A percentile compares a stretch with the other conserved stretches of the same genome.
Evolutionary conservation across 92 coral and sea anemone genomes (phyloP).

Genomic region (Micromussa lordhowensis): DNA sequence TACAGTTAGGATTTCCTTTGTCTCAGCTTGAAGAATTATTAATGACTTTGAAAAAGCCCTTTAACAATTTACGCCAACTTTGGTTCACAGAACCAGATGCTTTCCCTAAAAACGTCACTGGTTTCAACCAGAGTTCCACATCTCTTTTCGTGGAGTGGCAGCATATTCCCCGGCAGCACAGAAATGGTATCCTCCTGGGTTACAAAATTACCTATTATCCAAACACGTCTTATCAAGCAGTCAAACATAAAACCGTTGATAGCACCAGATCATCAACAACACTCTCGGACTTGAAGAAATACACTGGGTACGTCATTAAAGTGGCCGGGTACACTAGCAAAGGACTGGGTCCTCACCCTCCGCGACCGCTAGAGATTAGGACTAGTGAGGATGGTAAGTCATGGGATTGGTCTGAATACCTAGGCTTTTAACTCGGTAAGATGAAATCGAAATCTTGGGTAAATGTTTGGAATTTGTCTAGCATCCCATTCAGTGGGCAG

Average conservation of each 20-base stretch:
- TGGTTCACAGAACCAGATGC: constrained; percentile 73
- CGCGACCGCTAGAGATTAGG: constrained; percentile 40
- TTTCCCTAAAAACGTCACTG: constrained; percentile 68
- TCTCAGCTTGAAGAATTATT: too few species aligned
- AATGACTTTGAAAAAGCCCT: too few species aligned
- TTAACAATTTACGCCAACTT: neutral
- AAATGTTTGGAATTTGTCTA: too few species aligned
- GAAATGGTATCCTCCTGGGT: constrained; percentile 75
- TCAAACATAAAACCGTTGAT: constrained; percentile 47
- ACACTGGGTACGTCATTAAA: constrained; percentile 69
- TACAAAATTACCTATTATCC: constrained; percentile 66
- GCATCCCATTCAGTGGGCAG: too few species aligned
- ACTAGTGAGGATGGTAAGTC: constrained; percentile 94
- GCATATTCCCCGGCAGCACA: constrained; percentile 57
- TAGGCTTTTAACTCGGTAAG: too few species aligned
- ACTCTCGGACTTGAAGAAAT: constrained; percentile 71
- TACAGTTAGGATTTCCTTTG: too few species aligned
- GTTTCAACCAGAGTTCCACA: constrained; percentile 85
- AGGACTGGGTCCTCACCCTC: constrained; percentile 89
- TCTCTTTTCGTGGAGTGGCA: constrained; percentile 86
- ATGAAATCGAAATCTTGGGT: too few species aligned
- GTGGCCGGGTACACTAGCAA: constrained; percentile 90
- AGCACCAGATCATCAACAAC: constrained; percentile 52
- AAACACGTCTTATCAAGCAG: neutral
- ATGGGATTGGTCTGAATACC: neutral